Percentiles rank a stretch among this genome's conserved stretches.
Conservation (phyloP, 2,888 invertebrate genomes). For the Clepsis dumicolana region DNA sequence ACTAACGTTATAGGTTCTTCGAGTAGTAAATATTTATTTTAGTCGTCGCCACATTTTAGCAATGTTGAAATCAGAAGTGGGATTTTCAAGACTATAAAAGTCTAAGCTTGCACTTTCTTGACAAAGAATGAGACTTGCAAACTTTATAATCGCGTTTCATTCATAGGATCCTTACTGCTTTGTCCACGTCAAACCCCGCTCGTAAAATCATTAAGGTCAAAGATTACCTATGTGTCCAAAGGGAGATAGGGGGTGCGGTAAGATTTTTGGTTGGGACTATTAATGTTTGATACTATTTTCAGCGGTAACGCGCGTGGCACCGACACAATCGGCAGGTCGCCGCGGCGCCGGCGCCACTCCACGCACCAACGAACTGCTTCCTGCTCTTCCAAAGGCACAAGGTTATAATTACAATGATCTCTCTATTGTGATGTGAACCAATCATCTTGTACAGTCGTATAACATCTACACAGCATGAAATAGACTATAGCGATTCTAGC, state of each 20-base stretch:
- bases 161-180: too few species aligned
- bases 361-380: slow-evolving; percentile 80
- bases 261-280: too few species aligned
- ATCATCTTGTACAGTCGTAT: background rate
- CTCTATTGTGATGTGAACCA: background rate
- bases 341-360: slow-evolving; percentile 75
- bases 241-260: too few species aligned
- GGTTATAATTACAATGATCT: slow-evolving; percentile 53
- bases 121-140: too few species aligned
- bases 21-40: background rate
- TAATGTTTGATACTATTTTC: slow-evolving; percentile 16
- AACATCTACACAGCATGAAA: too few species aligned
- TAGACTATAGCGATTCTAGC: too few species aligned
- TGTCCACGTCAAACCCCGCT: too few species aligned
- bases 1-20: too few species aligned
- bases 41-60: background rate
- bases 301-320: slow-evolving; percentile 69
- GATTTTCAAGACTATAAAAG: background rate
- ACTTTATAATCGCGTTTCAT: too few species aligned
- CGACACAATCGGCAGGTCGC: slow-evolving; percentile 75
- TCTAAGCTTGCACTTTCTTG: too few species aligned
- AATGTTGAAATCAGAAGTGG: background rate
- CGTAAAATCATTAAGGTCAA: too few species aligned
- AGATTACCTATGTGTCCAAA: too few species aligned
- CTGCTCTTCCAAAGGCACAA: slow-evolving; percentile 82